Percentiles rank a stretch among this genome's conserved stretches.
Evolutionary conservation across 2,888 invertebrate genomes (phyloP).

Genomic region (Tryphoninae sp.): DNA sequence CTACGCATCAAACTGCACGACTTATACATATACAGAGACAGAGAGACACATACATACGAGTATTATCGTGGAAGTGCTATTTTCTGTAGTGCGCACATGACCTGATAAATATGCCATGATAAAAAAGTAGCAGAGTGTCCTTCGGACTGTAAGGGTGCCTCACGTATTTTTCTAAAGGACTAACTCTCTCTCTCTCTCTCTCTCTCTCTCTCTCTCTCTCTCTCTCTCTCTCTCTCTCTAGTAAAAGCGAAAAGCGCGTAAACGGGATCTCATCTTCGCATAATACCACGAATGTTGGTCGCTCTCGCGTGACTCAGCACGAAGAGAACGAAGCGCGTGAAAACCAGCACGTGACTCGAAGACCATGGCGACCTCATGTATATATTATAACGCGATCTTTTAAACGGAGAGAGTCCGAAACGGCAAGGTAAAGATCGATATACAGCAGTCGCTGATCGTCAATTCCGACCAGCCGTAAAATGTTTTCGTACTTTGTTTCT

Average conservation of each 20-base stretch:
- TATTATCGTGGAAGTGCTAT: constrained; percentile 10
- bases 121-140: constrained; percentile 23
- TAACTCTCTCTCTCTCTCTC: constrained; percentile 23
- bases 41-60: background rate
- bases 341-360: constrained; percentile 27
- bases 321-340: constrained; percentile 7
- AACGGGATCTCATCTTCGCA: constrained; percentile 21
- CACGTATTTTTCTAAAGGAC: constrained; percentile 21
- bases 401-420: background rate
- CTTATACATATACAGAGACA: background rate
- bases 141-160: constrained; percentile 13
- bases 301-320: constrained; percentile 34
- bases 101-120: constrained; percentile 45
- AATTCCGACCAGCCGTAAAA: background rate
- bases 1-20: constrained; percentile 30
- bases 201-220: constrained; percentile 33
- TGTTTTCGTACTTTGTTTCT: background rate
- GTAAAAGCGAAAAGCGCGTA: constrained; percentile 1
- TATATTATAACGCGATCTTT: constrained; percentile 5
- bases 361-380: constrained; percentile 2
- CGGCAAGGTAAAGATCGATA: background rate
- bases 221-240: constrained; percentile 42
- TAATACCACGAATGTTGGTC: constrained; percentile 5
- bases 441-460: background rate
- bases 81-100: constrained; percentile 14